phyloP scores from a whole-genome alignment of 2,797 vertebrate species.

The Selene dorsalis region DNA sequence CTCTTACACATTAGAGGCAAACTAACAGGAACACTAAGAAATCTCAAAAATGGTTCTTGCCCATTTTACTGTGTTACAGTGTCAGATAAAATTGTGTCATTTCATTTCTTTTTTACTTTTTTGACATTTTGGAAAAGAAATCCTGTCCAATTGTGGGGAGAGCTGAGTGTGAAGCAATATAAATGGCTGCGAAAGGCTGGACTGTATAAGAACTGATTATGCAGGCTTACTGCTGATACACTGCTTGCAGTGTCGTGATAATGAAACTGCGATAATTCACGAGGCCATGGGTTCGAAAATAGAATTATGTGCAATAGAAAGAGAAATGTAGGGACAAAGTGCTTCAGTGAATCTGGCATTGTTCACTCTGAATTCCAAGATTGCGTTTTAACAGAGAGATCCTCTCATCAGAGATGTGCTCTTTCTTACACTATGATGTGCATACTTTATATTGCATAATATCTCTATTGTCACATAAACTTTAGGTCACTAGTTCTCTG shows the following conservation, averaged over 20 bases:
- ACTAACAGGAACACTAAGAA: background rate
- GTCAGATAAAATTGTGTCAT: no score
- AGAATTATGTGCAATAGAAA: background rate
- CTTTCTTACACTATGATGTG: background rate
- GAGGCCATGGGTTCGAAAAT: background rate
- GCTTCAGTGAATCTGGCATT: background rate
- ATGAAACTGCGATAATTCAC: background rate
- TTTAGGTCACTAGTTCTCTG: background rate
- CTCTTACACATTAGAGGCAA: background rate
- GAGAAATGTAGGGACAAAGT: background rate
- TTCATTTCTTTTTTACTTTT: no score
- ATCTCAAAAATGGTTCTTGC: background rate
- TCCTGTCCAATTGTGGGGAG: background rate
- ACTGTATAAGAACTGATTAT: background rate
- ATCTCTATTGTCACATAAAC: background rate
- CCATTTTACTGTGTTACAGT: background rate
- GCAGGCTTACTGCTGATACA: background rate
- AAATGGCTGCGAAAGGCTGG: background rate
- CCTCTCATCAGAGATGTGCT: no score
- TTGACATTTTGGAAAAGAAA: background rate
- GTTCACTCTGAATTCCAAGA: background rate
- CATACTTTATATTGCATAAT: background rate
- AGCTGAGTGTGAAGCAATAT: background rate
- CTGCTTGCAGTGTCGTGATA: background rate
- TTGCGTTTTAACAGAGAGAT: background rate